Evolutionary conservation across 2,113 vertebrate species (phyloP).

Genomic region (Rhinogobius similis): DNA sequence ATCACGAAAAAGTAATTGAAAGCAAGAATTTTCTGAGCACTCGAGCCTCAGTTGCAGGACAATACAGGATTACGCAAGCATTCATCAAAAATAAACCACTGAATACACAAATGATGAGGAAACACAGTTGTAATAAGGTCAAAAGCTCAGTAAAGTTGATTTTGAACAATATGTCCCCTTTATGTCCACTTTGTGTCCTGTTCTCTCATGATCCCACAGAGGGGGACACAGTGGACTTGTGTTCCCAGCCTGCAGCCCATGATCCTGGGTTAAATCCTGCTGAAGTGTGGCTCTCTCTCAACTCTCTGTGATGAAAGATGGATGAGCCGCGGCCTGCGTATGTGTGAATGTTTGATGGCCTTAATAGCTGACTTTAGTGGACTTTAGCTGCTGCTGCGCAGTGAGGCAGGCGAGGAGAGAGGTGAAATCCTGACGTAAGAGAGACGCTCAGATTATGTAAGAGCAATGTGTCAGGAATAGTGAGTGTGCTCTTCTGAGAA

Average conservation of each 20-base stretch:
- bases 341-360: conserved; percentile 1
- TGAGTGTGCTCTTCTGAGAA: neutral
- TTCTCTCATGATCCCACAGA: neutral
- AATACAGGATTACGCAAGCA: too few relatives aligned
- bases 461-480: neutral
- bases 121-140: too few relatives aligned
- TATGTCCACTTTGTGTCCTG: neutral
- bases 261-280: neutral
- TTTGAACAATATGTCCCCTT: neutral
- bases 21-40: too few relatives aligned
- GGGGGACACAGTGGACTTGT: neutral
- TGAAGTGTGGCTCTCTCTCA: neutral
- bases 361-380: neutral
- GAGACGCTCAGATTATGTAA: neutral
- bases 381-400: neutral
- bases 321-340: neutral
- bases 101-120: too few relatives aligned
- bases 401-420: neutral
- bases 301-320: neutral
- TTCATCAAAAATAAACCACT: too few relatives aligned
- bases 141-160: too few relatives aligned
- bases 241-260: neutral
- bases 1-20: too few relatives aligned
- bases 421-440: conserved; percentile 1
- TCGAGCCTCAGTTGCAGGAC: too few relatives aligned